Percentiles rank a stretch among this genome's conserved stretches.
Conservation (phyloP, 2,888 invertebrate genomes). For the Lymantria dispar region DNA sequence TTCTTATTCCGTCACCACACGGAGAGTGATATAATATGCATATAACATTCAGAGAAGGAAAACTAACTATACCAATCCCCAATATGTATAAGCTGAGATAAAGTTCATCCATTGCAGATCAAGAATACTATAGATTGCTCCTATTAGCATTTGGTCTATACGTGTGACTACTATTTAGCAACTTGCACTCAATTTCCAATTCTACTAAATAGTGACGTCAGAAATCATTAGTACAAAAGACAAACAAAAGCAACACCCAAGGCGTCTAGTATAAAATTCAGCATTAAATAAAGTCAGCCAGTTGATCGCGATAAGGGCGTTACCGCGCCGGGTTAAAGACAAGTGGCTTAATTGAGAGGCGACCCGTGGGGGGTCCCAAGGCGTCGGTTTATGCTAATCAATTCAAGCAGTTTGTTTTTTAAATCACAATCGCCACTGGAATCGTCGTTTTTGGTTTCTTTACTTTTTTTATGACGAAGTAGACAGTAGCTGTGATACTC, state of each 20-base stretch:
- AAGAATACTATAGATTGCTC: too few relatives aligned
- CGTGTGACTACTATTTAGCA: too few relatives aligned
- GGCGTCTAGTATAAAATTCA: conserved; percentile 54
- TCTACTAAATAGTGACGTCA: conserved; percentile 6
- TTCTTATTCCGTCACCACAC: too few relatives aligned
- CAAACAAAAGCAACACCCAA: conserved; percentile 24
- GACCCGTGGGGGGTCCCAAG: conserved; percentile 70
- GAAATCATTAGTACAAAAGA: conserved; percentile 25
- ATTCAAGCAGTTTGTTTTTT: conserved; percentile 76
- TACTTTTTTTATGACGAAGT: conserved; percentile 46
- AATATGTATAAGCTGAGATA: too few relatives aligned
- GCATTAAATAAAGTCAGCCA: conserved; percentile 66
- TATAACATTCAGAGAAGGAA: too few relatives aligned
- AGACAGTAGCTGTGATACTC: conserved; percentile 20
- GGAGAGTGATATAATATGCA: too few relatives aligned
- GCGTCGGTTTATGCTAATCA: conserved; percentile 79
- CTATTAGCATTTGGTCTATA: too few relatives aligned
- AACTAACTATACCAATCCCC: too few relatives aligned
- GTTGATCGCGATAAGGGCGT: conserved; percentile 65
- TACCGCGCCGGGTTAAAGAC: conserved; percentile 73
- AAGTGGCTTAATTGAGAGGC: conserved; percentile 79
- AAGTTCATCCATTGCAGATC: too few relatives aligned
- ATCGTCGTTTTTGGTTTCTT: conserved; percentile 32
- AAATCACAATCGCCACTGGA: conserved; percentile 66
- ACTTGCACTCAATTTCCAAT: too few relatives aligned